Conservation (phyloP, 2,797 vertebrate species). For the Glossophaga mutica region DNA sequence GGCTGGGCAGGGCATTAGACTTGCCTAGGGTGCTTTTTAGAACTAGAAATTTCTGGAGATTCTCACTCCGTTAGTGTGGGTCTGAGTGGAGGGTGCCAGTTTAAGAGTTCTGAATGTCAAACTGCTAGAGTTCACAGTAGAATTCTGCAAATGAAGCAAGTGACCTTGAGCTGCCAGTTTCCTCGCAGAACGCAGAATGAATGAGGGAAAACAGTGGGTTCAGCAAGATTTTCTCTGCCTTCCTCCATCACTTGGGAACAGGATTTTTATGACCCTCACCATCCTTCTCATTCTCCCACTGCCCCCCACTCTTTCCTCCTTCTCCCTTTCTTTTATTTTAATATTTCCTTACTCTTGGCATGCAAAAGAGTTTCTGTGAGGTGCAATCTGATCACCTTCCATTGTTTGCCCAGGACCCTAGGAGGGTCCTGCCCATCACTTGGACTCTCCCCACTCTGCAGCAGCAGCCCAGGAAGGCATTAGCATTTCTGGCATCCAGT, state of each 20-base stretch:
- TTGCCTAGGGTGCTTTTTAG: not conserved
- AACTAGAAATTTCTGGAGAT: not conserved
- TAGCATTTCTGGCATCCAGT: not conserved
- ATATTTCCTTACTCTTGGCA: not conserved
- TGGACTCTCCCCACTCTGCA: not conserved
- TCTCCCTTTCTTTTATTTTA: not conserved
- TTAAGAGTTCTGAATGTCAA: slow-evolving; percentile 6
- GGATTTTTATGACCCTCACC: not conserved
- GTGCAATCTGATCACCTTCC: not conserved
- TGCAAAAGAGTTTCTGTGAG: not conserved
- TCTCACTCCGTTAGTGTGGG: not conserved
- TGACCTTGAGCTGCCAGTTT: not conserved
- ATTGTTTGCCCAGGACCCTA: not conserved
- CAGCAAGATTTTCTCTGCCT: not conserved
- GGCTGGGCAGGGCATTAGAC: not conserved
- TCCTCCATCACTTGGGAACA: not conserved
- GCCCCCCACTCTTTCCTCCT: not conserved
- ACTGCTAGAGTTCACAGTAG: not conserved
- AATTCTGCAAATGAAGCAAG: not conserved
- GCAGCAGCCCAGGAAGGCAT: not conserved
- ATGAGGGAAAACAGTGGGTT: not conserved
- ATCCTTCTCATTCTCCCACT: not conserved
- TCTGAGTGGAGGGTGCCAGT: not conserved
- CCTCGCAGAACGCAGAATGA: not conserved
- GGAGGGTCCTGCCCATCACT: not conserved